Conservation (phyloP, 2,797 vertebrate species). For the Platalea minor region DNA sequence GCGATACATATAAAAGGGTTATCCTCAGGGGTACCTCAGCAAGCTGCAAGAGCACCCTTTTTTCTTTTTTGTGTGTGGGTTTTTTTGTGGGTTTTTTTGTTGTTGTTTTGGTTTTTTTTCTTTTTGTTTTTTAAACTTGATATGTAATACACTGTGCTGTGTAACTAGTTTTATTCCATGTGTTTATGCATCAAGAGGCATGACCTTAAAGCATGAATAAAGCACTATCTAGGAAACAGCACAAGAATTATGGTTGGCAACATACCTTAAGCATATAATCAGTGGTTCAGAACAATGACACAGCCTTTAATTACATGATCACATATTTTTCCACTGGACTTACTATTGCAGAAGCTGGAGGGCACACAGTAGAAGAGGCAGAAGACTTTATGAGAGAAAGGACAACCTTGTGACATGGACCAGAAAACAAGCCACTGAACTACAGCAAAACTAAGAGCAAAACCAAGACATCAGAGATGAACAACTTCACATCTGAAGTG, state of each 20-base stretch:
- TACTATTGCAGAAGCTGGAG: neutral
- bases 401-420: neutral
- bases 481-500: neutral
- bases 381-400: neutral
- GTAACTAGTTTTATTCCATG: neutral
- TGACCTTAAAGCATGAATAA: neutral
- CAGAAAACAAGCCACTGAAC: neutral
- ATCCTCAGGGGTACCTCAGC: neutral
- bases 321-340: neutral
- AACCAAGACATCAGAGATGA: neutral
- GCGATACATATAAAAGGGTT: neutral
- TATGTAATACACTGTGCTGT: neutral
- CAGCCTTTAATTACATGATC: neutral
- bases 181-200: neutral
- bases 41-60: neutral
- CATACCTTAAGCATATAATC: constrained; percentile 6
- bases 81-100: neutral
- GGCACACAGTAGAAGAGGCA: neutral
- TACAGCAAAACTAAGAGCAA: neutral
- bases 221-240: neutral
- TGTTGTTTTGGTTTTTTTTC: neutral
- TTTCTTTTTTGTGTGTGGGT: neutral
- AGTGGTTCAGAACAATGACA: constrained; percentile 8
- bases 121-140: neutral
- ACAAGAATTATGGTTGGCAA: neutral